Evolutionary conservation across 1,140 invertebrate species (phyloP).

Genomic region (Colletes latitarsis): DNA sequence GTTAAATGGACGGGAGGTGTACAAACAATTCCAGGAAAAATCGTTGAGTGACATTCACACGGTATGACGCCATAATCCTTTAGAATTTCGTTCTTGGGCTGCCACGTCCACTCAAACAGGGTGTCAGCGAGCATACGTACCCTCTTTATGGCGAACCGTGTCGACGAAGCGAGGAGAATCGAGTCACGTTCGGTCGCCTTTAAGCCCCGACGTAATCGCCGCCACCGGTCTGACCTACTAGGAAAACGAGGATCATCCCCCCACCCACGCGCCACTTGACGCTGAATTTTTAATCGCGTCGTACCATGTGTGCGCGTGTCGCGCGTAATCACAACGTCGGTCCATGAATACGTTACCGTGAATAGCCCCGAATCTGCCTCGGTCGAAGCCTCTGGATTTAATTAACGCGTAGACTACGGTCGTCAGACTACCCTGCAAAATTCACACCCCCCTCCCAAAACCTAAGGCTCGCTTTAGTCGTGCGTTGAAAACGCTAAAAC

Average conservation of each 20-base stretch:
- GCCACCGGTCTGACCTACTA: slow-evolving; percentile 5
- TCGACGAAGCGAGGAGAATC: slow-evolving; percentile 24
- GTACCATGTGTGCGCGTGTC: slow-evolving; percentile 2
- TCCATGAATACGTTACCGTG: slow-evolving; percentile 39
- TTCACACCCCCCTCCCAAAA: too few species aligned
- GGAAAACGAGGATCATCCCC: background rate
- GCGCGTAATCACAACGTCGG: slow-evolving; percentile 13
- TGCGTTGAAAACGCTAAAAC: too few species aligned
- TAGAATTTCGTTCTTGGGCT: background rate
- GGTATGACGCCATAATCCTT: too few species aligned
- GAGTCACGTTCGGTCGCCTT: background rate
- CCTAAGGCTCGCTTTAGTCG: too few species aligned
- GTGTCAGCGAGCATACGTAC: slow-evolving; percentile 10
- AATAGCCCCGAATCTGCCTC: background rate
- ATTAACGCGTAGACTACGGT: slow-evolving; percentile 18
- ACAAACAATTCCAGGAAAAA: too few species aligned
- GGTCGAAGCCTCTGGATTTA: slow-evolving; percentile 26
- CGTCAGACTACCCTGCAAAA: background rate
- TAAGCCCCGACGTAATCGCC: background rate
- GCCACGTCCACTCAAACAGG: slow-evolving; percentile 26
- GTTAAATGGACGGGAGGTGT: too few species aligned
- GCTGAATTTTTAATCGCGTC: slow-evolving; percentile 40
- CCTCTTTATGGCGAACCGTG: slow-evolving; percentile 47
- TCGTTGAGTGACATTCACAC: too few species aligned
- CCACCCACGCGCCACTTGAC: background rate